Conservation (phyloP, 2,888 invertebrate species). For the Drosophila hamatofila region DNA sequence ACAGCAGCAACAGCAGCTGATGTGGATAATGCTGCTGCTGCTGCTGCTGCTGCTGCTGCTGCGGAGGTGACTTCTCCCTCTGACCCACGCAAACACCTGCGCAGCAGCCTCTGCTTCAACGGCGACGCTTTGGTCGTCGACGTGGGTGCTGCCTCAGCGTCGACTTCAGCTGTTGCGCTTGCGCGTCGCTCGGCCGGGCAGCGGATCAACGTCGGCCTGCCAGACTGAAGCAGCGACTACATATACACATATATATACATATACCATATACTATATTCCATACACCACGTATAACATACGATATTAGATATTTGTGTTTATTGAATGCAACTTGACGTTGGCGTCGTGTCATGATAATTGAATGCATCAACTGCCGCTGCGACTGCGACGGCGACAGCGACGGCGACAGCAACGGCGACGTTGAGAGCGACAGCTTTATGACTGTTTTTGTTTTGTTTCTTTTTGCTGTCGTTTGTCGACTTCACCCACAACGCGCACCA, state of each 20-base stretch:
- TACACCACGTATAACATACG: slow-evolving; percentile 3
- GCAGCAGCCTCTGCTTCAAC: slow-evolving; percentile 84
- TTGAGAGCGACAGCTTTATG: slow-evolving; percentile 12
- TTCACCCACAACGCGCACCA: slow-evolving; percentile 54
- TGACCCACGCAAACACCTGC: slow-evolving; percentile 81
- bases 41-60: slow-evolving; percentile 16
- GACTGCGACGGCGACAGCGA: slow-evolving; percentile 7
- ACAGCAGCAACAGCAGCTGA: slow-evolving; percentile 25
- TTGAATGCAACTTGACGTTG: slow-evolving; percentile 56
- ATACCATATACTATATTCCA: slow-evolving; percentile 1
- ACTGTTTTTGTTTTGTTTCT: slow-evolving; percentile 2
- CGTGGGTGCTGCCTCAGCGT: slow-evolving; percentile 64
- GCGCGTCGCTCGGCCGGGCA: slow-evolving; percentile 79
- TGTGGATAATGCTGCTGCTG: slow-evolving; percentile 16
- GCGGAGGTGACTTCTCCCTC: slow-evolving; percentile 50
- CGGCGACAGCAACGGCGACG: slow-evolving; percentile 17
- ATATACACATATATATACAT: not conserved
- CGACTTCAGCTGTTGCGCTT: slow-evolving; percentile 51
- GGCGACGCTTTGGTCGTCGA: slow-evolving; percentile 81
- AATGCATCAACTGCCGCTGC: slow-evolving; percentile 29
- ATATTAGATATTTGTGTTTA: slow-evolving; percentile 43
- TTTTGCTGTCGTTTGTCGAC: slow-evolving; percentile 19
- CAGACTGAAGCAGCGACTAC: slow-evolving; percentile 72
- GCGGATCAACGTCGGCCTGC: slow-evolving; percentile 84
- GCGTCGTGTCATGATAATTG: slow-evolving; percentile 46